phyloP scores from a whole-genome alignment of 2,113 vertebrate genomes.

The Urocolius indicus region DNA sequence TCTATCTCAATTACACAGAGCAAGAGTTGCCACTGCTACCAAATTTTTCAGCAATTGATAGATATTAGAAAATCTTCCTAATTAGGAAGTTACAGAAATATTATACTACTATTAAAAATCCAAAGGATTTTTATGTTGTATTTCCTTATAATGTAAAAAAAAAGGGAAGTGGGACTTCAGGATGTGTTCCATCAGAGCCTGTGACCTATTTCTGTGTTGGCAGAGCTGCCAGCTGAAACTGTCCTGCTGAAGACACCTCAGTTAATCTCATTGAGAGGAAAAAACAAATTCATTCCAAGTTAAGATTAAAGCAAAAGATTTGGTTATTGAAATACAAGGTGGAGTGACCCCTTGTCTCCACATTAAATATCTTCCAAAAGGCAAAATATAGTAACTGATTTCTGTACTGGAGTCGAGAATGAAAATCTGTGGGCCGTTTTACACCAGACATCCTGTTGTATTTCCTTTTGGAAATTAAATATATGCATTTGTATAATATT shows the following conservation, averaged over 20 bases:
- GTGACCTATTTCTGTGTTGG: background rate
- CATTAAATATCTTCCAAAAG: rapidly evolving
- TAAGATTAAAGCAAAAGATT: background rate
- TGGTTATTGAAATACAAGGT: background rate
- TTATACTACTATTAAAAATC: background rate
- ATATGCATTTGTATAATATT: background rate
- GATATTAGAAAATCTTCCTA: background rate
- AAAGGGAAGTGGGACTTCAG: background rate
- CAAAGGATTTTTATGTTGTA: background rate
- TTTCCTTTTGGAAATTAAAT: background rate
- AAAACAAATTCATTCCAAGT: background rate
- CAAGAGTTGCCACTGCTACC: background rate
- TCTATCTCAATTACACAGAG: background rate
- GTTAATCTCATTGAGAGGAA: background rate
- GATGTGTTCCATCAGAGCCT: background rate
- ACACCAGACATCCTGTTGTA: background rate
- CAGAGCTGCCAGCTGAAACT: background rate
- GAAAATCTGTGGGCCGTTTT: background rate
- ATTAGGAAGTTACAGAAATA: background rate
- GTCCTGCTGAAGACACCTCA: background rate
- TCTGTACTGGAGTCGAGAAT: rapidly evolving
- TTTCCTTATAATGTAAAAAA: background rate
- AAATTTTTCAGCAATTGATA: background rate
- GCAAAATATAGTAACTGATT: rapidly evolving
- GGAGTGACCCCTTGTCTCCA: background rate